phyloP scores from a whole-genome alignment of 1,140 invertebrate genomes.

The Drosophila prosaltans region DNA sequence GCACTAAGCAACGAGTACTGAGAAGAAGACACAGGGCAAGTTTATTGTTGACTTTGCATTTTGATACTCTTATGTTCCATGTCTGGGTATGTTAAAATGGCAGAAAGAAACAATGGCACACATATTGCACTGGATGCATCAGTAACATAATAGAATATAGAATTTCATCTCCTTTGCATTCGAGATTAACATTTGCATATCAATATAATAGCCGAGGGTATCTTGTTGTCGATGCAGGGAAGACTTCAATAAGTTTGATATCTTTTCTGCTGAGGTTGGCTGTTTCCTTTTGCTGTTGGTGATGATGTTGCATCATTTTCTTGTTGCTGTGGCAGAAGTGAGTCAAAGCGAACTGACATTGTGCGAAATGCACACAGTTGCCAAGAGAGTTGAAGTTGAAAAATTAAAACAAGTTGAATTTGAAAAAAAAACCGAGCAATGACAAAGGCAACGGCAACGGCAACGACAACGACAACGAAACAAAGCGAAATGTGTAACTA shows the following conservation, averaged over 20 bases:
- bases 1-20: background rate
- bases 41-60: constrained; percentile 12
- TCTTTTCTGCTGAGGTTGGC: constrained; percentile 64
- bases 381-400: constrained; percentile 53
- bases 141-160: too few relatives aligned
- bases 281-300: constrained; percentile 22
- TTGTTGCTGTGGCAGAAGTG: constrained; percentile 22
- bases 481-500: constrained; percentile 60
- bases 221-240: background rate
- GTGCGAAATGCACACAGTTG: constrained; percentile 57
- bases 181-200: background rate
- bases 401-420: constrained; percentile 57
- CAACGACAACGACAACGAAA: constrained; percentile 33
- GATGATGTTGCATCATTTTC: constrained; percentile 57
- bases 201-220: background rate
- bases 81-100: background rate
- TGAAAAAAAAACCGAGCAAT: constrained; percentile 34
- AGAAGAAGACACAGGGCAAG: constrained; percentile 4
- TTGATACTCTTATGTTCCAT: background rate
- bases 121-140: too few relatives aligned
- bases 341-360: constrained; percentile 48
- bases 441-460: constrained; percentile 16
- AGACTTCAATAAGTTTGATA: background rate
- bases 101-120: too few relatives aligned
- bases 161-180: too few relatives aligned